A percentile compares a stretch with the other conserved stretches of the same genome.
Evolutionary conservation across 2,797 vertebrate species (phyloP).

Genomic region (Pseudochirops cupreus): DNA sequence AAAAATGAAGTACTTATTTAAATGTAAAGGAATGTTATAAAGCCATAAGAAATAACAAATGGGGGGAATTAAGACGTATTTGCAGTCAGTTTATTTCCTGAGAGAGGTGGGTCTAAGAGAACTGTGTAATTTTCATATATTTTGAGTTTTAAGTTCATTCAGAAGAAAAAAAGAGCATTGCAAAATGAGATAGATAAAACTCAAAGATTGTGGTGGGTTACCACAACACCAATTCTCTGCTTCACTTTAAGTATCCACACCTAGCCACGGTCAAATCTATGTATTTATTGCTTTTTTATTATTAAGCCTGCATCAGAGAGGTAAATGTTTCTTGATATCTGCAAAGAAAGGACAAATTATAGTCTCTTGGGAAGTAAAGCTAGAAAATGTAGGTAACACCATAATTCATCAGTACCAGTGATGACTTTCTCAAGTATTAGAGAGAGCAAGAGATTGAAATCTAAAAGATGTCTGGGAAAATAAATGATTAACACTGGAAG

Average conservation of each 20-base stretch:
- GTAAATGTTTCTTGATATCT: slow-evolving; percentile 35
- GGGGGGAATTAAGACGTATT: not conserved
- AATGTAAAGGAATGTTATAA: not conserved
- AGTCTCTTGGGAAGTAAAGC: slow-evolving; percentile 5
- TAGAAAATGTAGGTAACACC: not conserved
- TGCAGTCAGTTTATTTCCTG: not conserved
- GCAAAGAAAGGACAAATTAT: slow-evolving; percentile 19
- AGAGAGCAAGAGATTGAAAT: slow-evolving; percentile 3
- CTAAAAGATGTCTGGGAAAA: slow-evolving; percentile 37
- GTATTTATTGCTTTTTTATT: slow-evolving; percentile 9
- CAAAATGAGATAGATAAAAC: not conserved
- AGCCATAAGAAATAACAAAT: not conserved
- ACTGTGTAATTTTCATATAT: slow-evolving; percentile 1
- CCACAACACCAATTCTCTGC: slow-evolving; percentile 23
- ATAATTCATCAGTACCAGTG: slow-evolving; percentile 3
- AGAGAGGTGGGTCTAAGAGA: slow-evolving; percentile 1
- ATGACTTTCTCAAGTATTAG: slow-evolving; percentile 4
- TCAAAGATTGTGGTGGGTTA: not conserved
- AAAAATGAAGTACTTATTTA: not conserved
- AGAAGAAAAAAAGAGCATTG: slow-evolving; percentile 29
- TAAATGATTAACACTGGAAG: slow-evolving; percentile 29
- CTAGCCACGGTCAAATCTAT: not conserved
- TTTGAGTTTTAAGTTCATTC: slow-evolving; percentile 27
- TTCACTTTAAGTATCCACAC: not conserved
- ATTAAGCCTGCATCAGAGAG: slow-evolving; percentile 20